Conservation (phyloP, 2,797 vertebrate species). For the Hydrolagus colliei region DNA sequence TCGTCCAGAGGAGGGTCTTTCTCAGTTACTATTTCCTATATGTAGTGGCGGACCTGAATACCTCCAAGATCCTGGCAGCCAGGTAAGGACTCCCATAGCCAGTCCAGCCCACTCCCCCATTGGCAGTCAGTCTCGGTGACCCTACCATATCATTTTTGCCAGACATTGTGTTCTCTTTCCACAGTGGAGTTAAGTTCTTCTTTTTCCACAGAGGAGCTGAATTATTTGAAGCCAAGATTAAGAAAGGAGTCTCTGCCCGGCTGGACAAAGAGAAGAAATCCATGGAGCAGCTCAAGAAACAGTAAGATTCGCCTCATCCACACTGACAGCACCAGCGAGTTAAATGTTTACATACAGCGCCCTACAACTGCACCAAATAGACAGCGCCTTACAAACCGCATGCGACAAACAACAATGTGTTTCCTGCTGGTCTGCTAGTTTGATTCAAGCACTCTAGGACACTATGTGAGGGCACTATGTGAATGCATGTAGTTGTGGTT, state of each 20-base stretch:
- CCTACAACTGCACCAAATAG: too few species aligned
- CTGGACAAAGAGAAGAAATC: conserved; percentile 61
- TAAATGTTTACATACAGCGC: too few species aligned
- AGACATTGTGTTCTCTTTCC: not conserved
- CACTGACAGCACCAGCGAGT: too few species aligned
- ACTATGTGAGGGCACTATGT: too few species aligned
- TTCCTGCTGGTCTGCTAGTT: too few species aligned
- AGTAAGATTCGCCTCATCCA: conserved; percentile 50
- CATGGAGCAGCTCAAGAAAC: conserved; percentile 56
- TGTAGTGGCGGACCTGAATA: conserved; percentile 62
- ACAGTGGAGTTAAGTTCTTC: not conserved
- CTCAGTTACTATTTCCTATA: conserved; percentile 72
- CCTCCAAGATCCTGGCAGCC: conserved; percentile 59
- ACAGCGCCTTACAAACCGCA: too few species aligned
- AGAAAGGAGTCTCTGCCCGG: conserved; percentile 53
- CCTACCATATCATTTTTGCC: not conserved
- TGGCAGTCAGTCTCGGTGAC: too few species aligned
- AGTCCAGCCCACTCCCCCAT: not conserved
- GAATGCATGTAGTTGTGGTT: too few species aligned
- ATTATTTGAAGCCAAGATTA: conserved; percentile 63
- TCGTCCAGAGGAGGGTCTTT: conserved; percentile 61
- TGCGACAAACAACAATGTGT: too few species aligned
- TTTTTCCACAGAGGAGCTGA: conserved; percentile 55
- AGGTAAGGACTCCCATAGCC: conserved; percentile 44
- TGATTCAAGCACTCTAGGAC: too few species aligned